Evolutionary conservation across 1,140 invertebrate genomes (phyloP).

Genomic region (Aplysia californica): DNA sequence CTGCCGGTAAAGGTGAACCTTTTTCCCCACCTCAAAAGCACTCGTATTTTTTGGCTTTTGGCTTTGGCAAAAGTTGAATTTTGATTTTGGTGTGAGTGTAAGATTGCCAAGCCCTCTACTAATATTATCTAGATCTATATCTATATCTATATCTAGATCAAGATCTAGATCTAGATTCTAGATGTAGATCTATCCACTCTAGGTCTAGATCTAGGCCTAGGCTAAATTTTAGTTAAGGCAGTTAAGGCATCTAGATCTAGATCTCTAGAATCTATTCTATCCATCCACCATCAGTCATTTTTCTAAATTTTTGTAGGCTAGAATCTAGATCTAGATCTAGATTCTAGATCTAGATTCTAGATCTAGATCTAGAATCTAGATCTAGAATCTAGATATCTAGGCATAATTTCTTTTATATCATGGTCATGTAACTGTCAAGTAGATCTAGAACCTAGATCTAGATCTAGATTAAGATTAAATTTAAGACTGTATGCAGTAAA

Average conservation of each 20-base stretch:
- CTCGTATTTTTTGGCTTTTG: no score
- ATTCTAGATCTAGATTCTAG: neutral
- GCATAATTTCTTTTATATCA: neutral
- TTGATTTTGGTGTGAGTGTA: no score
- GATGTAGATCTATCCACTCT: neutral
- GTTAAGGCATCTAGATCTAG: neutral
- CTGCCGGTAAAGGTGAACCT: conserved; percentile 9
- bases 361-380: neutral
- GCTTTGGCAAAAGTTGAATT: no score
- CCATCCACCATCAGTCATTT: neutral
- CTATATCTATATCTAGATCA: neutral
- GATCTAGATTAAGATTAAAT: neutral
- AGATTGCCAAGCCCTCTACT: no score
- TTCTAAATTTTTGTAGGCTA: neutral
- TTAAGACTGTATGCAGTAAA: neutral
- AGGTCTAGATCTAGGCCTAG: neutral
- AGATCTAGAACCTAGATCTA: neutral
- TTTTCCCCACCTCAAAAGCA: no score
- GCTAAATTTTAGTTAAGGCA: neutral
- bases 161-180: neutral
- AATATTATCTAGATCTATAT: no score
- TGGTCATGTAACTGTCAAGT: no score
- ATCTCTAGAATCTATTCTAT: neutral
- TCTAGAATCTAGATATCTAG: neutral
- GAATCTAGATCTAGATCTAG: neutral